Evolutionary conservation across 2,113 vertebrate genomes (phyloP).

Genomic region (Phaethon lepturus): DNA sequence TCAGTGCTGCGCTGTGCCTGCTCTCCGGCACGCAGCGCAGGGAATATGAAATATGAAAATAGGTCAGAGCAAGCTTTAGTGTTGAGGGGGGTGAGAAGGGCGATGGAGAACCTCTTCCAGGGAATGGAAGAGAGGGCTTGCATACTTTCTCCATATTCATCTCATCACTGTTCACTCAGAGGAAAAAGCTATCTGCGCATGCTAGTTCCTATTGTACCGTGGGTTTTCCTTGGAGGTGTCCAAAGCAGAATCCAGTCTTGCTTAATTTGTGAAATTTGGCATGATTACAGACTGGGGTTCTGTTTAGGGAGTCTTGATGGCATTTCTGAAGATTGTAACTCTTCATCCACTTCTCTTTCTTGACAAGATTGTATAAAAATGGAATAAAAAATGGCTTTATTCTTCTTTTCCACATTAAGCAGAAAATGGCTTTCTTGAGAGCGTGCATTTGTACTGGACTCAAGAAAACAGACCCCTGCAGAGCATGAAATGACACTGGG

Average conservation of each 20-base stretch:
- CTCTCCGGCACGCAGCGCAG: neutral
- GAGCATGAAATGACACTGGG: conserved; percentile 67
- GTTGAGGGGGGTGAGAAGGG: neutral
- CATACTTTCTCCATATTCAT: neutral
- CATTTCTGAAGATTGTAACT: conserved; percentile 37
- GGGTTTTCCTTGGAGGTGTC: neutral
- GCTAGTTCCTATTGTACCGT: neutral
- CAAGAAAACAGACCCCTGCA: conserved; percentile 56
- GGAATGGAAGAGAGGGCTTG: neutral
- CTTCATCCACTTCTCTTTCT: conserved; percentile 14
- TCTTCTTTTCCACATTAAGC: conserved; percentile 56
- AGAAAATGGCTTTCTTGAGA: conserved; percentile 66
- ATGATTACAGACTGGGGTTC: conserved; percentile 23
- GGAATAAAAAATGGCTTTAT: conserved; percentile 52
- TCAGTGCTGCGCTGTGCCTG: neutral
- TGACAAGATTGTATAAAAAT: conserved; percentile 20
- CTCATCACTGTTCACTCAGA: neutral
- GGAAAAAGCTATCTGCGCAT: neutral
- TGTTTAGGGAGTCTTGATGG: conserved; percentile 32
- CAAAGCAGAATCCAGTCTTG: conserved; percentile 20
- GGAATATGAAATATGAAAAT: neutral
- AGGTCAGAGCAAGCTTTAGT: neutral
- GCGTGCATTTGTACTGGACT: conserved; percentile 47
- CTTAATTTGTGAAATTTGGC: conserved; percentile 55
- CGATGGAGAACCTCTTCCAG: neutral